Conservation (phyloP, 2,797 vertebrate genomes). For the Uromys caudimaculatus region DNA sequence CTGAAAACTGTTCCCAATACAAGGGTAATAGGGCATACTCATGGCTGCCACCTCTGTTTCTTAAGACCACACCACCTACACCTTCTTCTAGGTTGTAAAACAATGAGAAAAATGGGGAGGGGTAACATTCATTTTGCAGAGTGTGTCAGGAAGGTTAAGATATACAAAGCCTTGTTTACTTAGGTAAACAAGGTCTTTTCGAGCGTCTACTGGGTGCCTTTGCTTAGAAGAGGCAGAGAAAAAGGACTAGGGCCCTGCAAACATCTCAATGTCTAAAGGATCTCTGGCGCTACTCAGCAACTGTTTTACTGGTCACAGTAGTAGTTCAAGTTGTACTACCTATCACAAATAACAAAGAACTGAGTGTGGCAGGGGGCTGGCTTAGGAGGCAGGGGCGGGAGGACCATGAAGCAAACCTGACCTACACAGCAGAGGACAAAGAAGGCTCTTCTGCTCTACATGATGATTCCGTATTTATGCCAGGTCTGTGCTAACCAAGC, state of each 20-base stretch:
- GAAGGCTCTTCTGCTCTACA: not conserved
- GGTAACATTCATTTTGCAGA: not conserved
- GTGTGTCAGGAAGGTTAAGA: not conserved
- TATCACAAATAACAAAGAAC: not conserved
- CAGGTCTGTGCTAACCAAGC: not conserved
- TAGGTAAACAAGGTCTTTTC: not conserved
- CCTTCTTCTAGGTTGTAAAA: not conserved
- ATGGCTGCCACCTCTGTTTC: not conserved
- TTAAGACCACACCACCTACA: not conserved
- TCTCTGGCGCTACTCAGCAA: not conserved
- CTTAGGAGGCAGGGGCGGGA: not conserved
- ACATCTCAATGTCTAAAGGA: not conserved
- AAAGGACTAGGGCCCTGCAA: not conserved
- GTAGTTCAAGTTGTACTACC: not conserved
- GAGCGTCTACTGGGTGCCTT: not conserved
- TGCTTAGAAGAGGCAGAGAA: not conserved
- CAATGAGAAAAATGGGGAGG: not conserved
- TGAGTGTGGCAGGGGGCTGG: not conserved
- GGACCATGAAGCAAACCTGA: not conserved
- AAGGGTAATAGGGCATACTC: not conserved
- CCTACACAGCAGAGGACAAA: not conserved
- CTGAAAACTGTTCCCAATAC: not conserved
- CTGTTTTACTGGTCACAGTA: not conserved
- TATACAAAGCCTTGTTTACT: not conserved
- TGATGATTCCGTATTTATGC: not conserved